phyloP scores from a whole-genome alignment of 1,140 invertebrate genomes.

The Drosophila nannoptera region DNA sequence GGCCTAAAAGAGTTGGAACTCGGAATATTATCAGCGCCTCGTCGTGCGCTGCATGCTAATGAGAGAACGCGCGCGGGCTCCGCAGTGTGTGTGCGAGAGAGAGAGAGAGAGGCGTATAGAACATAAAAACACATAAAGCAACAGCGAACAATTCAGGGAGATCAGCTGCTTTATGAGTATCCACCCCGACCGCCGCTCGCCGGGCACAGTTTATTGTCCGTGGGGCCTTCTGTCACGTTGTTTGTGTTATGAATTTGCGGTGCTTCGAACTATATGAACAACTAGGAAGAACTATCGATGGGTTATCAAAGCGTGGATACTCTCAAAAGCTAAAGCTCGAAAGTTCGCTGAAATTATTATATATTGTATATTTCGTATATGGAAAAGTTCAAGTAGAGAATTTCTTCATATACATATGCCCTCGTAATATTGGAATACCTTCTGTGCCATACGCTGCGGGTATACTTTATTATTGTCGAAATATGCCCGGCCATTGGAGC shows the following conservation, averaged over 20 bases:
- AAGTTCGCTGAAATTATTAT: too few species aligned
- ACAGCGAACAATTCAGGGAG: slow-evolving; percentile 49
- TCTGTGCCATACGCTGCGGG: not conserved
- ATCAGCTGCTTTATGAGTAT: slow-evolving; percentile 29
- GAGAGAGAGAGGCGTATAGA: slow-evolving; percentile 47
- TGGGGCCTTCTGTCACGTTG: slow-evolving; percentile 60
- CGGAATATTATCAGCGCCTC: slow-evolving; percentile 55
- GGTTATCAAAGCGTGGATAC: not conserved
- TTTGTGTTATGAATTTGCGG: slow-evolving; percentile 67
- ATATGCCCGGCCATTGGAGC: slow-evolving; percentile 60
- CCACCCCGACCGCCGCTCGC: not conserved
- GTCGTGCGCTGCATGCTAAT: slow-evolving; percentile 72
- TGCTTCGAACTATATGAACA: slow-evolving; percentile 20
- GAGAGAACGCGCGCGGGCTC: slow-evolving; percentile 24
- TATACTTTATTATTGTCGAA: slow-evolving; percentile 56
- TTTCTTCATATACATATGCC: not conserved
- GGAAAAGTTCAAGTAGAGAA: not conserved
- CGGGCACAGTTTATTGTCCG: slow-evolving; percentile 6
- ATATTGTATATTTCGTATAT: too few species aligned
- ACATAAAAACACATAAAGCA: slow-evolving; percentile 57
- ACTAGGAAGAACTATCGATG: not conserved
- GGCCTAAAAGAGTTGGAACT: slow-evolving; percentile 27
- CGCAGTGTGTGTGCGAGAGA: not conserved
- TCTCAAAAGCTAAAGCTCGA: not conserved
- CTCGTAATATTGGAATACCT: not conserved